A percentile compares a stretch with the other conserved stretches of the same genome.
Evolutionary conservation across 2,113 vertebrate genomes (phyloP).

Genomic region (Daphoenositta chrysoptera): DNA sequence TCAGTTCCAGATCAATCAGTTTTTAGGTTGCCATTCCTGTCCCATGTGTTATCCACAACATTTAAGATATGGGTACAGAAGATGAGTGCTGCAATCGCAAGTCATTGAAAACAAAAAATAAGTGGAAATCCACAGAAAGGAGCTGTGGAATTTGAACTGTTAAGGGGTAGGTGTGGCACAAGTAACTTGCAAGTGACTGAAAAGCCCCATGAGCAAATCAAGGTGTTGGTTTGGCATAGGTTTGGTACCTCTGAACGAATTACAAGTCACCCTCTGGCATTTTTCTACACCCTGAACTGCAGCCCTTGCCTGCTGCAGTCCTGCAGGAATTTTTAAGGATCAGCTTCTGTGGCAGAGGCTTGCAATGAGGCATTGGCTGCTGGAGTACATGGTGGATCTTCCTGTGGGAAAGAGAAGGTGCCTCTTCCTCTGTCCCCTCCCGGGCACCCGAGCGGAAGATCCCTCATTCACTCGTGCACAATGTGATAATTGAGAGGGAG

Average conservation of each 20-base stretch:
- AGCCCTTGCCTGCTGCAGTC: background rate
- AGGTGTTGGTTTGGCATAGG: background rate
- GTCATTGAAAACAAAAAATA: background rate
- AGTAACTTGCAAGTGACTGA: background rate
- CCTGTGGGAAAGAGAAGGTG: background rate
- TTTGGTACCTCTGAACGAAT: accelerated
- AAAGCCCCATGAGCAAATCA: background rate
- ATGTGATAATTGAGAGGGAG: slow-evolving; percentile 2
- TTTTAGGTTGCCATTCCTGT: background rate
- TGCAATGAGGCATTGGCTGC: background rate
- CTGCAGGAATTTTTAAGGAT: background rate
- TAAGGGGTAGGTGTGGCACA: accelerated
- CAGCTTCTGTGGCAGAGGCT: background rate
- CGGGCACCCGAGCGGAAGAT: accelerated
- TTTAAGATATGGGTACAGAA: background rate
- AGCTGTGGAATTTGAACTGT: background rate
- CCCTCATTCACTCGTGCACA: background rate
- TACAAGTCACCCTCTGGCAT: too few relatives aligned
- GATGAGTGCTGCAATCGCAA: background rate
- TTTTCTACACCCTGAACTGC: background rate
- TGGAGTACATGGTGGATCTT: background rate
- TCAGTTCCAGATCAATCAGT: background rate
- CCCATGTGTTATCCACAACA: background rate
- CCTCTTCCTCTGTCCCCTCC: background rate
- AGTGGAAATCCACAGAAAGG: background rate